These are phyloP conservation scores for Lymantria dispar DNA, from an alignment of 2,888 invertebrate genomes.

Conservation along the genomic window DNA sequence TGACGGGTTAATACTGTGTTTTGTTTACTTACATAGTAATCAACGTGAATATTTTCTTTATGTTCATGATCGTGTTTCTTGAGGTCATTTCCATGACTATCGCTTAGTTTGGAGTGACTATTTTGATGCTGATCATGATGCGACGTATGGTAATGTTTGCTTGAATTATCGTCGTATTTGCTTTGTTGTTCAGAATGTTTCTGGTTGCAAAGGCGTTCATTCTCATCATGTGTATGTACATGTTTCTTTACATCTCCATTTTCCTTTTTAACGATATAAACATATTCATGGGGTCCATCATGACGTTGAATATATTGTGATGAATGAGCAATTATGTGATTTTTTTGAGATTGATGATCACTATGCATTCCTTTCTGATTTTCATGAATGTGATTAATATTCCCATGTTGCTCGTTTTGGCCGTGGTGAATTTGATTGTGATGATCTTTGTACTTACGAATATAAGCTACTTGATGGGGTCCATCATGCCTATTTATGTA, in stretches of 20 bases:
- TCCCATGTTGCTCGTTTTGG: neutral
- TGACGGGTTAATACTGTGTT: no score
- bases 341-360: neutral
- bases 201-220: neutral
- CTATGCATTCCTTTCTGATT: neutral
- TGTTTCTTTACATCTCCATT: no score
- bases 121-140: no score
- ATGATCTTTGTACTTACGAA: neutral
- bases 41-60: neutral
- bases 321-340: neutral
- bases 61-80: neutral
- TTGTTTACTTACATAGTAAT: neutral
- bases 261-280: neutral
- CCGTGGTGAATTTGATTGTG: neutral
- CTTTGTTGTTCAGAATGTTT: neutral
- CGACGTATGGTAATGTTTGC: no score
- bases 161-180: neutral
- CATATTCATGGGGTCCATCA: neutral
- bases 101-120: neutral
- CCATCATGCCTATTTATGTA: neutral
- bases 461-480: neutral
- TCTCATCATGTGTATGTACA: no score
- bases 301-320: slow-evolving; percentile 3
- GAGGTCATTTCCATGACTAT: neutral
- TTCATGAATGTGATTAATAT: neutral